These are phyloP conservation scores for Calephelis virginiensis DNA, from an alignment of 1,140 invertebrate genomes.

Conservation along the genomic window DNA sequence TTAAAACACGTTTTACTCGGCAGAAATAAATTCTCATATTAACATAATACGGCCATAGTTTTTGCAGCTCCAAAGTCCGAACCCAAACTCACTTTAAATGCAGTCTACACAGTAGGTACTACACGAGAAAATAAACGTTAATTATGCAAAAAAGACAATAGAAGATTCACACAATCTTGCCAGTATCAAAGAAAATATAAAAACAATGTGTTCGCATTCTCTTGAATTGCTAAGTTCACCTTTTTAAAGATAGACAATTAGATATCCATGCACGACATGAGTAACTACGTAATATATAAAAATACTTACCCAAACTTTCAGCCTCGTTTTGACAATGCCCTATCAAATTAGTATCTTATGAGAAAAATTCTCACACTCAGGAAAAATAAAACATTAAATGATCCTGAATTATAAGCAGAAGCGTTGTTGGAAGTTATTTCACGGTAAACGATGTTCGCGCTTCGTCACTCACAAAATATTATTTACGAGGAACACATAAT, in stretches of 20 bases:
- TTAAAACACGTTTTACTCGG: slow-evolving; percentile 32
- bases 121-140: slow-evolving; percentile 30
- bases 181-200: background rate
- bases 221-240: too few species aligned
- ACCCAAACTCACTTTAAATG: slow-evolving; percentile 34
- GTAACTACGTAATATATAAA: too few species aligned
- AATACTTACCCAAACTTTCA: too few species aligned
- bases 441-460: background rate
- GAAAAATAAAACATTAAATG: background rate
- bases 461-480: slow-evolving; percentile 3
- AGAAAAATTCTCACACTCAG: too few species aligned
- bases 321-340: too few species aligned
- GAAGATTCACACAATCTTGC: slow-evolving; percentile 25
- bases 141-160: slow-evolving; percentile 27
- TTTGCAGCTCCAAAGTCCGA: slow-evolving; percentile 27
- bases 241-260: too few species aligned
- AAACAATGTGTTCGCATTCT: too few species aligned
- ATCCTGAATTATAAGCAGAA: background rate
- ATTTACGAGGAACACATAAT: slow-evolving; percentile 5
- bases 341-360: too few species aligned
- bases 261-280: background rate
- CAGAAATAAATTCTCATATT: slow-evolving; percentile 32
- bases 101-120: slow-evolving; percentile 17
- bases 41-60: slow-evolving; percentile 33
- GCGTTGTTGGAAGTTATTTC: slow-evolving; percentile 1